Base-by-base conservation (phyloP, 1,140 invertebrate species). In the Wiebesia pumilae region DNA sequence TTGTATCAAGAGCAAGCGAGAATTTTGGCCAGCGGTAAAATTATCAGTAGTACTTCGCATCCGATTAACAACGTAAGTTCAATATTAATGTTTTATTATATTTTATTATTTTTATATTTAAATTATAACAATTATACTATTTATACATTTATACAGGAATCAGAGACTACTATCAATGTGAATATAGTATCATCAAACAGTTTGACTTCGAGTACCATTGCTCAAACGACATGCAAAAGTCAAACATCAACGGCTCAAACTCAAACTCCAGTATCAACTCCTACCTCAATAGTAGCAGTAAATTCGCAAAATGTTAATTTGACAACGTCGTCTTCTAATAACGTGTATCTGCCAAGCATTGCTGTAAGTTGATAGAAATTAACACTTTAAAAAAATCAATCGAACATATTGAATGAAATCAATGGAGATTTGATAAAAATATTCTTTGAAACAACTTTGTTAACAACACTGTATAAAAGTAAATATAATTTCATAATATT, bases 11-110 rank as follows among this genome's bases (percentile, higher is more conserved):
- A 95, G 40, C 95, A 95, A 87, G 89, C 94, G 33, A 95, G 94
- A 90, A 95, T 95, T 87, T 87, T 95, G 54, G 90, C 94, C 19
- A 94, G 93, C 87, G 95, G 95, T 16, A 95, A 95, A 90, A 89
- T 95, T 77, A 91, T 95, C 40, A 92, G 90, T 84, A 91, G 89
- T 86, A 89, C 89, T 62, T 90, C 91, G 43, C 92, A 91, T 88
- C 88, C 91, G 43, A 77, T 92, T 73, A 90, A 85, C 67, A 90
- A 86, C 83, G 92, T 93, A 89, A 92, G 91, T 89, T 75, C 88
- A 82, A 40, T 33, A 69, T 35, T 38, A 82, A 54, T 62, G 6
- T 71, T 35, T 82, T 27, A 40, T 85, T 80, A 77, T 71, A 58
- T 87, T 77, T 84, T 77, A 62, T 19, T n/a, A 40, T 81, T 65